A percentile compares a stretch with the other conserved stretches of the same genome.
Conservation (phyloP, 2,113 vertebrate genomes). For the Erpornis zantholeuca region DNA sequence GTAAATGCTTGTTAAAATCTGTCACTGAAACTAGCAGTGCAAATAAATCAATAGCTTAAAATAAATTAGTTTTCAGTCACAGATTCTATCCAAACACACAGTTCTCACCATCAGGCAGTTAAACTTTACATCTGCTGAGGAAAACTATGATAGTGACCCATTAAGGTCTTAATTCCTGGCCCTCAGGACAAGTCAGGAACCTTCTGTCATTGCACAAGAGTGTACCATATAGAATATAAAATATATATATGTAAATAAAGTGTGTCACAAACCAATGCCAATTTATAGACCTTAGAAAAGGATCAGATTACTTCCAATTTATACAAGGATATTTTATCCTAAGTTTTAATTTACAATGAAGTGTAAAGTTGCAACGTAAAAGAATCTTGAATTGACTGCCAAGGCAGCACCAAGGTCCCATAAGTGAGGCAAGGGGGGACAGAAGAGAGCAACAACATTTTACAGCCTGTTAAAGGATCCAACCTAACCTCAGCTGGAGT, state of each 20-base stretch:
- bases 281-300: neutral
- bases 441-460: neutral
- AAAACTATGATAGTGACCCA: neutral
- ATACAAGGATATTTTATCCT: neutral
- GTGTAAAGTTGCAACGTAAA: neutral
- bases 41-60: neutral
- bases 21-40: neutral
- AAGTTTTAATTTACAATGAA: neutral
- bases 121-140: neutral
- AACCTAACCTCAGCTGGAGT: neutral
- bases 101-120: neutral
- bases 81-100: neutral
- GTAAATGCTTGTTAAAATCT: neutral
- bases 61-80: neutral
- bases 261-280: neutral
- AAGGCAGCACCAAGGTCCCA: neutral
- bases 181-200: neutral
- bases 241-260: neutral
- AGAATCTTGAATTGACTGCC: neutral
- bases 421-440: neutral
- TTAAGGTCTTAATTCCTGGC: neutral
- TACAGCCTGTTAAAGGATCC: neutral
- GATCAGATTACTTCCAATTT: neutral
- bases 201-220: neutral
- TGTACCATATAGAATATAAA: neutral